phyloP scores from a whole-genome alignment of 2,797 vertebrate genomes.

The Alfaro cultratus region DNA sequence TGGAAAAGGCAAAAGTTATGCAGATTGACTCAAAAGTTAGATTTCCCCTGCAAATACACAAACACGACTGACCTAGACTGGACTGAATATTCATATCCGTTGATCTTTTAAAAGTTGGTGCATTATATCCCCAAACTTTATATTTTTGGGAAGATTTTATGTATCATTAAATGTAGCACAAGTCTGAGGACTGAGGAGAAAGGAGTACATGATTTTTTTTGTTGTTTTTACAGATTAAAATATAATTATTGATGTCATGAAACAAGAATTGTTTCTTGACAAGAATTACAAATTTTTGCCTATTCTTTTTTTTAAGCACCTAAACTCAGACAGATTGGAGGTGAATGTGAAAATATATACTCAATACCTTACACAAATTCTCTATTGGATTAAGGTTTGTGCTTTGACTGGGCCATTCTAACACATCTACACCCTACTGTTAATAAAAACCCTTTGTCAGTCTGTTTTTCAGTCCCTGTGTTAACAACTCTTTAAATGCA shows the following conservation, averaged over 20 bases:
- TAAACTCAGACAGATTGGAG: too few species aligned
- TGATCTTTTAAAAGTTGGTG: neutral
- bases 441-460: slow-evolving; percentile 51
- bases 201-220: neutral
- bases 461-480: slow-evolving; percentile 21
- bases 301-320: neutral
- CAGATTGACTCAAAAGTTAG: slow-evolving; percentile 38
- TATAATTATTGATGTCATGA: neutral
- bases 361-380: too few species aligned
- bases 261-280: slow-evolving; percentile 22
- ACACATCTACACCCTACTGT: slow-evolving; percentile 51
- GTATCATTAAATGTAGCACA: neutral
- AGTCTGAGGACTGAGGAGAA: neutral
- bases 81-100: slow-evolving; percentile 55
- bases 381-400: too few species aligned
- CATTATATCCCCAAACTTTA: neutral
- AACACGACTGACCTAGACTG: slow-evolving; percentile 65
- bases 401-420: too few species aligned
- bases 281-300: neutral
- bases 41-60: slow-evolving; percentile 71
- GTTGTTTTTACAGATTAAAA: neutral
- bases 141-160: neutral
- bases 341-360: too few species aligned
- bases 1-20: slow-evolving; percentile 45
- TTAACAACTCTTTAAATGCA: neutral